Percentiles rank a stretch among this genome's conserved stretches.
These are phyloP conservation scores for Maconellicoccus hirsutus DNA, from an alignment of 1,140 invertebrate genomes.

Conservation along the genomic window DNA sequence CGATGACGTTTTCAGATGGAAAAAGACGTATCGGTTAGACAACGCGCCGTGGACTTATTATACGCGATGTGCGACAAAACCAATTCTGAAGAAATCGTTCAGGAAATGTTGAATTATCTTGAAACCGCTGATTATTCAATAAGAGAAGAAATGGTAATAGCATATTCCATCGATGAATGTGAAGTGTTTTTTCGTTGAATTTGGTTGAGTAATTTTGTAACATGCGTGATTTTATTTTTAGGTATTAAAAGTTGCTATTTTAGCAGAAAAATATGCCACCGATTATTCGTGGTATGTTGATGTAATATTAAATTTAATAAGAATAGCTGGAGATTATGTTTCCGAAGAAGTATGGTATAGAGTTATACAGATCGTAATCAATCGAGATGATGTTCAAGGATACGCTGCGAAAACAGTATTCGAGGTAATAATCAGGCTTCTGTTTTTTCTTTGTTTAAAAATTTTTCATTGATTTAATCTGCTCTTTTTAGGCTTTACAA, in stretches of 20 bases:
- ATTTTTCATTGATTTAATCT: background rate
- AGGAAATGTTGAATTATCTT: constrained; percentile 98
- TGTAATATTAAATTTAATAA: constrained; percentile 97
- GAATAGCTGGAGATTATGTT: constrained; percentile 99
- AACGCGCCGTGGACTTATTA: constrained; percentile 95
- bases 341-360: constrained; percentile 97
- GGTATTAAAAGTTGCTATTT: constrained; percentile 95
- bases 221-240: constrained; percentile 29
- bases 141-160: constrained; percentile 90
- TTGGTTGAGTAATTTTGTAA: constrained; percentile 5
- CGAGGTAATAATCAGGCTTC: constrained; percentile 46
- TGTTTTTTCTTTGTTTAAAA: constrained; percentile 15
- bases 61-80: constrained; percentile 99
- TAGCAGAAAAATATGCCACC: constrained; percentile 98
- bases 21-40: constrained; percentile 95
- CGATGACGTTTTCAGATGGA: constrained; percentile 58
- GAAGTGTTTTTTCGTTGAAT: background rate
- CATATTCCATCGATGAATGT: constrained; percentile 16
- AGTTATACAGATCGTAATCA: constrained; percentile 99
- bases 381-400: constrained; percentile 96
- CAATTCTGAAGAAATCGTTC: constrained; percentile 98
- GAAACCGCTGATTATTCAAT: constrained; percentile 99
- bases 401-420: constrained; percentile 99
- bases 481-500: constrained; percentile 62
- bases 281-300: constrained; percentile 99